Base-by-base conservation (phyloP, 2,797 vertebrate genomes). In the Paramormyrops hopkinsi region DNA sequence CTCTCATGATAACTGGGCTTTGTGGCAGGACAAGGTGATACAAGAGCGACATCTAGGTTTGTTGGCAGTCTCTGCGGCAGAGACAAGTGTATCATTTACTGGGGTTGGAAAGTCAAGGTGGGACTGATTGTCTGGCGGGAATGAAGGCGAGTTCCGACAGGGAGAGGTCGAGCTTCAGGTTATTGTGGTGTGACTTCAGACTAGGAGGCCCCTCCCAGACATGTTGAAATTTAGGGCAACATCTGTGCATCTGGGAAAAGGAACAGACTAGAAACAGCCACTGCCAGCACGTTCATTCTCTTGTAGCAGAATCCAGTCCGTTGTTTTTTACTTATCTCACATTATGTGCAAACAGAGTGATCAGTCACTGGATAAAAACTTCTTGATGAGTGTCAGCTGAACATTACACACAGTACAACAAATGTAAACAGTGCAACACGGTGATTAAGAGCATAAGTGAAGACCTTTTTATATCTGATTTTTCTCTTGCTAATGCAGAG, bases 171-270 rank as follows among this genome's bases (percentile, higher is more conserved):
- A 82, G 76, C 76, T 82, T 46, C 76, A 46, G 41, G 76, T 82
- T 44, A 82, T 82, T 82, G 76, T 82, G 41, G 19, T 46, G 41
- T 46, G 76, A 46, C 76, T 44, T 82, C 76, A 44, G 41, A 11
- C 41, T 82, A 82, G 76, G 76, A 82, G 76, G 19, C 76, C 41
- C 76, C 76, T 82, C 76, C 76, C 53, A 86, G 46, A 86, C 83
- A 48, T 53, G 41, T 48, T 51, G 46, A 85, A 85, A 85, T 48
- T 85, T 85, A 85, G 83, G 41, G 44, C 50, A 48, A 85, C 83
- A 54, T 54, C 44, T 53, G 48, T 54, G 29, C 48, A 86, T 56
- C 33, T 54, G 33, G 33, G 53, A 37, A 29, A 56, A 51, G 12
- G 76, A 44, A 79, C 17, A 79, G 41, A 46, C 76, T 22, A 46